Base-by-base conservation (phyloP, 2,113 vertebrate species). In the Stomatorhinus ivindoensis region DNA sequence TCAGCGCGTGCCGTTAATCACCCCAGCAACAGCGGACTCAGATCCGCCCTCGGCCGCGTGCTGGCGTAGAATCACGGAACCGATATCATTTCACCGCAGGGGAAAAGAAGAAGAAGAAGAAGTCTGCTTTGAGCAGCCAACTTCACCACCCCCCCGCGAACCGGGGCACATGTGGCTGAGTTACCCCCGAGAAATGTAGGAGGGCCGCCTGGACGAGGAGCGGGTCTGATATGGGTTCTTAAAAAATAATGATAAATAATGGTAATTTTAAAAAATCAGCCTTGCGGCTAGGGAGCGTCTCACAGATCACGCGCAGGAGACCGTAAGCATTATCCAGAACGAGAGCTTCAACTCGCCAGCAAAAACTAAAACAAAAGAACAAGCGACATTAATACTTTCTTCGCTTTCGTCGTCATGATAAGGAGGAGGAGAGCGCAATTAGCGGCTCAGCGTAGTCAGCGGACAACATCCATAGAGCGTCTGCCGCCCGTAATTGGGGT, bases 1-100 rank as follows among this genome's bases (percentile, higher is more conserved):
- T 95, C 92, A 91, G 93, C n/a, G 10, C 90, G 89, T 90, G 42
- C 27, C 87, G 93, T 94, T 95, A 95, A 95, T 94, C 88, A 95
- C 95, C 92, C 58, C 15, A 91, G 93, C 83, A 93, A 92, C 90
- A 24, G 88, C 92, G 91, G 89, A 90, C 92, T 89, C 87, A 90
- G 89, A 89, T 87, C 86, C 4, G 13, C 17, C 47, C 85, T 80
- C 24, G 2, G 11, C 44, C 27, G 27, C 47, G n/a, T 21, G 48
- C 69, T 42, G 51, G 65, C 17, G 39, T 35, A 27, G 10, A 83
- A 21, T 90, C 47, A 13, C n/a, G 11, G n/a, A 51, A 35, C 31
- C 31, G 19, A 9, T n/a, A 21, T 42, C 15, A 19, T 89, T 89
- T 89, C 58, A 80, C 4, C 47, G 83, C 24, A 35, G 47, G 3